These are phyloP conservation scores for Pogonus chalceus DNA, from an alignment of 1,140 invertebrate genomes.

Conservation along the genomic window DNA sequence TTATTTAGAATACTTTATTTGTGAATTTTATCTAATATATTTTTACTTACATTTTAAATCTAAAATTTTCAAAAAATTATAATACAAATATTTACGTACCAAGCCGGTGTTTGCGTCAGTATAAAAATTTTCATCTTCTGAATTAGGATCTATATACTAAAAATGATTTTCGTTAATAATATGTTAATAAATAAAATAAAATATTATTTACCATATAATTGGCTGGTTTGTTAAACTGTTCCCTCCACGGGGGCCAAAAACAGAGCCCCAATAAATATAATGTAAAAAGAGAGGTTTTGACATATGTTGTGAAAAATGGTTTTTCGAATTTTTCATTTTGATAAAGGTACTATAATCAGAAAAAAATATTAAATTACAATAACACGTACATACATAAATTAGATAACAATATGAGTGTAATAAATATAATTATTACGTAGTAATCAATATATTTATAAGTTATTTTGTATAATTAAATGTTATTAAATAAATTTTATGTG, in stretches of 20 bases:
- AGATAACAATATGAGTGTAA: conserved; percentile 6
- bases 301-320: conserved; percentile 81
- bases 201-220: conserved; percentile 49
- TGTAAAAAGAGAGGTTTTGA: conserved; percentile 81
- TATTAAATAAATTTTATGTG: conserved; percentile 1
- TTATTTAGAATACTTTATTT: background rate
- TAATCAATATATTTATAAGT: conserved; percentile 2
- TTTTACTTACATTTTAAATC: conserved; percentile 5
- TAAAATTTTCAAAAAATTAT: background rate
- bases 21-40: background rate
- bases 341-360: conserved; percentile 66
- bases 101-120: conserved; percentile 46
- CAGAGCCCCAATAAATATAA: conserved; percentile 74
- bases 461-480: conserved; percentile 5
- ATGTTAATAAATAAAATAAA: background rate
- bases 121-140: conserved; percentile 58
- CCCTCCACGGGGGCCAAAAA: conserved; percentile 72
- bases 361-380: conserved; percentile 13
- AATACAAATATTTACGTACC: conserved; percentile 29
- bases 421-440: conserved; percentile 2
- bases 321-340: conserved; percentile 69
- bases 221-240: conserved; percentile 56
- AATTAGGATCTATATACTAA: conserved; percentile 54
- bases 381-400: no score
- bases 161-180: conserved; percentile 8